These are phyloP conservation scores for Sycobia sp. DNA, from an alignment of 1,140 invertebrate genomes.

Conservation along the genomic window DNA sequence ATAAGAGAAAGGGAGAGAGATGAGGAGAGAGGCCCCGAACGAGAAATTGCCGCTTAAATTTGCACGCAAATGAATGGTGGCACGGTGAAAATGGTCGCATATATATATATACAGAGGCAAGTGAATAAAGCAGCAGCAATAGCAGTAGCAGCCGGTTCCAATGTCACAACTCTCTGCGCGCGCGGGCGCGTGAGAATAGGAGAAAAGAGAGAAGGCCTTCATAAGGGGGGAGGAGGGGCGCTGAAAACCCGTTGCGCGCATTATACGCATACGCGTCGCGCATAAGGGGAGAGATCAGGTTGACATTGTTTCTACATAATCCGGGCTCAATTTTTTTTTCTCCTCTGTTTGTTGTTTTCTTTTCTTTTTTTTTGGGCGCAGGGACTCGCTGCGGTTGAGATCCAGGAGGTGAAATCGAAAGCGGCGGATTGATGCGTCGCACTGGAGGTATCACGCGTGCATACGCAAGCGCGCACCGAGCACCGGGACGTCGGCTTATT, in stretches of 20 bases:
- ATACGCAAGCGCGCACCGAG: no score
- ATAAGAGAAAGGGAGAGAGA: not conserved
- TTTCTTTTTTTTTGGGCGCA: not conserved
- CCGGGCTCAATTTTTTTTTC: no score
- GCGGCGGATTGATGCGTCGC: no score
- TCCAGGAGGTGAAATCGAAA: no score
- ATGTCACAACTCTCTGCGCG: not conserved
- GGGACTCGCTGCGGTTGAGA: no score
- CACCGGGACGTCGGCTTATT: no score
- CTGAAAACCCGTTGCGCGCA: slow-evolving; percentile 6
- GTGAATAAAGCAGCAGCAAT: not conserved
- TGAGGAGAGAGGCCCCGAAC: not conserved
- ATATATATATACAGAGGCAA: no score
- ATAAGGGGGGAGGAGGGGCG: no score
- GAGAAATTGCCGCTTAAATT: slow-evolving; percentile 11
- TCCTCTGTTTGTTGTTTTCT: no score
- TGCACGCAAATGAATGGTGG: slow-evolving; percentile 17
- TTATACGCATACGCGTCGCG: no score
- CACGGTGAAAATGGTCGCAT: slow-evolving; percentile 17
- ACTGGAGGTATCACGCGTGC: no score
- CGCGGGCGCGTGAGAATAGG: slow-evolving; percentile 28
- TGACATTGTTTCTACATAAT: slow-evolving; percentile 2
- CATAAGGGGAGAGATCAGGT: slow-evolving; percentile 22
- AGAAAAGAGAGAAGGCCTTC: no score
- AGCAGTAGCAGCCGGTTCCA: not conserved